Base-by-base conservation (phyloP, 2,888 invertebrate genomes). In the Dynastes maya region DNA sequence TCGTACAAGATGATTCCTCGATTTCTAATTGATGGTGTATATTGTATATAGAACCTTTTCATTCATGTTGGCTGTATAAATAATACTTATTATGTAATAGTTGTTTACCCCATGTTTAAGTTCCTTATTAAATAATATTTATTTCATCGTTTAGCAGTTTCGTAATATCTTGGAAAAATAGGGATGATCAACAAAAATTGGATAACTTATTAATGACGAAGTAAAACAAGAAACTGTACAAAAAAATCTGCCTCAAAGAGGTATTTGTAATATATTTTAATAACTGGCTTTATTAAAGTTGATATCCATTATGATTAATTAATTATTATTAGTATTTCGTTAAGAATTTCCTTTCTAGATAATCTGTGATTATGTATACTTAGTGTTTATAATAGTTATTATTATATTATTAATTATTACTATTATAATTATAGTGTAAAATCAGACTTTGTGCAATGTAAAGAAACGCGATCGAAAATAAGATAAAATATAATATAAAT, bases 341-440 rank as follows among this genome's bases (percentile, higher is more conserved):
- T 85, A 83, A 63, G 40, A 83, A 84, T 86, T 85, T 86, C 29
- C 77, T 85, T 84, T 84, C 85, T 86, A 84, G 84, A 83, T 83
- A 85, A 87, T 86, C 88, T 88, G 88, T 88, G 88, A 88, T 88
- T 88, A 87, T 86, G 86, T 87, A 85, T 85, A 85, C 84, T 83
- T 87, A 87, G 85, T 86, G 82, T 86, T 86, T 86, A 84, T 84
- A 74, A 84, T 85, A 85, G 85, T 82, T 84, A 85, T 83, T 83
- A 83, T 51, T 29, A 13, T 63, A 80, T 82, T 78, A 63, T 85
- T 84, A 86, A 80, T 82, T 78, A 63, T 85, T 84, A 86, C 84
- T 86, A 85, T 81, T 80, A 82, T n/a, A n/a, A n/a, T 81, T 82
- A 22, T 68, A 68, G 68, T 68, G 51, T 68, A 68, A 68, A 58